Conservation (phyloP, 2,113 vertebrate species). For the Myotis lucifugus region DNA sequence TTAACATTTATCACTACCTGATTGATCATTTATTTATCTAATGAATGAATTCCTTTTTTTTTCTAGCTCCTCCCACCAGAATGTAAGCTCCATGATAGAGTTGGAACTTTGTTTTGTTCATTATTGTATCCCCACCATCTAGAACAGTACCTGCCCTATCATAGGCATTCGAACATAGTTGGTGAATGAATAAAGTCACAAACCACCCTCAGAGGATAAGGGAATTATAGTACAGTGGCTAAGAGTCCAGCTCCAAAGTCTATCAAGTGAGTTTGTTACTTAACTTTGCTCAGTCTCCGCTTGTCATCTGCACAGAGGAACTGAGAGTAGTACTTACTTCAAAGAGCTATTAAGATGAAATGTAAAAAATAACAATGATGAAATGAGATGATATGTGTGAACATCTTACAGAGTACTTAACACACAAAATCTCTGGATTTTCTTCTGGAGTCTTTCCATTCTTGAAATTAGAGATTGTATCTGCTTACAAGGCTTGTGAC, state of each 20-base stretch:
- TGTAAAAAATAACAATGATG: neutral
- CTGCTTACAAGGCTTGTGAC: slow-evolving; percentile 21
- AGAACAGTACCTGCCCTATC: neutral
- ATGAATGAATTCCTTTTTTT: neutral
- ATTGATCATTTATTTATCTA: neutral
- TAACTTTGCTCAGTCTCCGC: neutral
- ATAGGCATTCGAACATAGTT: neutral
- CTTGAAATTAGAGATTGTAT: slow-evolving; percentile 18
- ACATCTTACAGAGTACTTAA: neutral
- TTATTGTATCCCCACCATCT: neutral
- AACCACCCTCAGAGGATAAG: neutral
- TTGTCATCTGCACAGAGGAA: slow-evolving; percentile 33
- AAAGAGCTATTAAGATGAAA: slow-evolving; percentile 5
- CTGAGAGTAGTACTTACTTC: slow-evolving; percentile 10
- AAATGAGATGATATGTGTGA: neutral
- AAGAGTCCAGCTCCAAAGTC: neutral
- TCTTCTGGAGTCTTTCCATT: neutral
- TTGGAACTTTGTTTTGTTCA: neutral
- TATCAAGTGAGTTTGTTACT: neutral
- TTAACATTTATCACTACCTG: neutral
- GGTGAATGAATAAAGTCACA: slow-evolving; percentile 23
- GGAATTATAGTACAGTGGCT: neutral
- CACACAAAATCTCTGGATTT: neutral
- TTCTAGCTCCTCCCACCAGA: neutral
- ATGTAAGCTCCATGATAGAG: neutral